Evolutionary conservation across 2,888 invertebrate genomes (phyloP), one percentile per base, ranked within the genome.

Genomic region (Adela reaumurella): DNA sequence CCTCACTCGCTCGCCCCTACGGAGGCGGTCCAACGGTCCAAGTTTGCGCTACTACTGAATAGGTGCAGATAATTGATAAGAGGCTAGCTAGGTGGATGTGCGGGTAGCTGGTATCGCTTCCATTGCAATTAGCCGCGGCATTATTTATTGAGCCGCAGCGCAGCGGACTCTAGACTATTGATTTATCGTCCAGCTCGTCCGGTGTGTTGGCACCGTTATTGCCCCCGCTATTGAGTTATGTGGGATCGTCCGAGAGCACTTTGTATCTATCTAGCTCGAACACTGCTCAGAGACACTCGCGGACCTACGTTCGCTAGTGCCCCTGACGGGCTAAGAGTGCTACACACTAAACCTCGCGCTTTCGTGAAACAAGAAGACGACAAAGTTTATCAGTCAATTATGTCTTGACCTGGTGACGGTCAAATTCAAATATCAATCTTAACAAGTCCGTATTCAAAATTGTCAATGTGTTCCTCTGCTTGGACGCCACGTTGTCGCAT

Each of bases 51-150:
- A 6, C 24, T 4, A 8, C 24, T 4, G 24, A 24, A 35, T 11
- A 14, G n/a, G 14, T 14, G 49, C 55, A 60, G 57, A 59, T 66
- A 64, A 54, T 56, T 55, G 53, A 56, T 57, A 54, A 55, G 49
- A 48, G 35, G n/a, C n/a, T n/a, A n/a, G n/a, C n/a, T 35, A 35
- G 35, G n/a, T 35, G 14, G 35, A 35, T 14, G 35, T 35, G 35
- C 61, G 64, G 63, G 65, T 64, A 69, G 66, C 62, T 65, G 64
- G 62, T 64, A 65, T 62, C 57, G 57, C 49, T 61, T 61, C 59
- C 61, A 61, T 63, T 62, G 57, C 63, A 68, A 71, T 74, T 69
- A 72, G 57, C 51, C 56, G 56, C 59, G 62, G 56, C 60, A 58
- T 66, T 64, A 67, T 68, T 68, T 62, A 67, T 63, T 57, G 58